phyloP scores from a whole-genome alignment of 2,888 invertebrate species.

The Nudaria mundana region DNA sequence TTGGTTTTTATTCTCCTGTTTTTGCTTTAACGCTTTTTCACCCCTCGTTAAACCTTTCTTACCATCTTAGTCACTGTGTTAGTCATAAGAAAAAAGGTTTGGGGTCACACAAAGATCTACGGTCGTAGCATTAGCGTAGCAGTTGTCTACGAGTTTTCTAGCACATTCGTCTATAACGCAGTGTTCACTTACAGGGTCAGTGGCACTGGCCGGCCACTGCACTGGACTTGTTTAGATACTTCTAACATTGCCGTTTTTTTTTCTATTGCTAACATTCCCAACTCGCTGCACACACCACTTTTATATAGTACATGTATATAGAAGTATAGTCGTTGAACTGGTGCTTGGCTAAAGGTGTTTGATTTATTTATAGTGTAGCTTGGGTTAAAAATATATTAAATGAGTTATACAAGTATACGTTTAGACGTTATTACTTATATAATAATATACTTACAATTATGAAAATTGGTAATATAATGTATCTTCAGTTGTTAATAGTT shows the following conservation, averaged over 20 bases:
- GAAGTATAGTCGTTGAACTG: slow-evolving; percentile 14
- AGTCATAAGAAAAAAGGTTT: not conserved
- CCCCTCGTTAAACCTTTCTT: no score
- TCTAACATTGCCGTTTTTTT: slow-evolving; percentile 75
- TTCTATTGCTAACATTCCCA: slow-evolving; percentile 73
- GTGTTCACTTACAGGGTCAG: slow-evolving; percentile 64
- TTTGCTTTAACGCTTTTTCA: not conserved
- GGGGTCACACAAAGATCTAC: slow-evolving; percentile 16
- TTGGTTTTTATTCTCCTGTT: not conserved
- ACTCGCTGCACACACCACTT: slow-evolving; percentile 49
- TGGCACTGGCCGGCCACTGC: slow-evolving; percentile 76
- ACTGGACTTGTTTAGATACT: slow-evolving; percentile 76
- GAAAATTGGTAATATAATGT: not conserved
- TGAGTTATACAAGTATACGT: no score
- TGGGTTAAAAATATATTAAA: not conserved
- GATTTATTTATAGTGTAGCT: slow-evolving; percentile 3
- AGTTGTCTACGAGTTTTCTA: slow-evolving; percentile 53
- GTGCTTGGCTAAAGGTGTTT: slow-evolving; percentile 20
- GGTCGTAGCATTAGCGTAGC: slow-evolving; percentile 51
- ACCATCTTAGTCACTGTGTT: not conserved
- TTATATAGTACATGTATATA: slow-evolving; percentile 29
- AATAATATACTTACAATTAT: not conserved
- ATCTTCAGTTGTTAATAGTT: no score
- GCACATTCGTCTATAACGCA: slow-evolving; percentile 35
- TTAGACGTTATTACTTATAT: no score